phyloP scores from a whole-genome alignment of 2,797 vertebrate genomes.

The Lagodon rhomboides region DNA sequence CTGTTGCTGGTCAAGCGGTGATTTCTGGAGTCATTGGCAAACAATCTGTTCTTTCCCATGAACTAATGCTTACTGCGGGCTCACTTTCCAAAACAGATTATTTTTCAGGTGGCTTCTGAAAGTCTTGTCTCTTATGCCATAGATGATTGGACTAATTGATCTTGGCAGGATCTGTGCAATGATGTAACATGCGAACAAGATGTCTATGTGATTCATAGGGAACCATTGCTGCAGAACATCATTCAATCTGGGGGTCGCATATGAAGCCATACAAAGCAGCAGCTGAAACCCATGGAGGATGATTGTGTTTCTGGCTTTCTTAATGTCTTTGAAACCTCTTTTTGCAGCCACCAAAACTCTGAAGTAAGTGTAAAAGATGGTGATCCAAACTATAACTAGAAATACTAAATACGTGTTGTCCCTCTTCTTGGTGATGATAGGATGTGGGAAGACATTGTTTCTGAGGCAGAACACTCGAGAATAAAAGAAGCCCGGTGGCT shows the following conservation, averaged over 20 bases:
- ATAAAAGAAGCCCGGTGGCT: constrained; percentile 61
- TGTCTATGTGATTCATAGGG: constrained; percentile 17
- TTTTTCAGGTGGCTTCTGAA: too few relatives aligned
- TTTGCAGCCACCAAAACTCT: constrained; percentile 71
- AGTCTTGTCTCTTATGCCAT: too few relatives aligned
- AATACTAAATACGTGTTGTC: constrained; percentile 44
- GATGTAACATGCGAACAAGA: constrained; percentile 42
- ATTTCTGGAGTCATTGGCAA: too few relatives aligned
- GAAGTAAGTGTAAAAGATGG: constrained; percentile 79
- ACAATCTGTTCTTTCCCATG: not conserved
- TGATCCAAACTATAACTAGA: constrained; percentile 76
- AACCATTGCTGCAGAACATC: constrained; percentile 8
- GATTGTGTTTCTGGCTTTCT: constrained; percentile 78
- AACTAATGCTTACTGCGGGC: not conserved
- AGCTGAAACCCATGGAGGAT: constrained; percentile 66
- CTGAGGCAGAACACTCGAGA: constrained; percentile 63
- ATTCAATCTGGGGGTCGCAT: not conserved
- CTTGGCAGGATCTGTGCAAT: constrained; percentile 59
- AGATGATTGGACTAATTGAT: constrained; percentile 62
- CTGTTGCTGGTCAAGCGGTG: too few relatives aligned
- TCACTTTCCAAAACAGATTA: too few relatives aligned
- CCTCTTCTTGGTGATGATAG: constrained; percentile 58
- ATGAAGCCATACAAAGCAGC: constrained; percentile 57
- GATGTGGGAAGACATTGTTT: constrained; percentile 58
- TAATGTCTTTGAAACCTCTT: constrained; percentile 55